Evolutionary conservation across 2,113 vertebrate species (phyloP), one percentile per base, ranked within the genome.

Genomic region (Phylloscopus trochilus): DNA sequence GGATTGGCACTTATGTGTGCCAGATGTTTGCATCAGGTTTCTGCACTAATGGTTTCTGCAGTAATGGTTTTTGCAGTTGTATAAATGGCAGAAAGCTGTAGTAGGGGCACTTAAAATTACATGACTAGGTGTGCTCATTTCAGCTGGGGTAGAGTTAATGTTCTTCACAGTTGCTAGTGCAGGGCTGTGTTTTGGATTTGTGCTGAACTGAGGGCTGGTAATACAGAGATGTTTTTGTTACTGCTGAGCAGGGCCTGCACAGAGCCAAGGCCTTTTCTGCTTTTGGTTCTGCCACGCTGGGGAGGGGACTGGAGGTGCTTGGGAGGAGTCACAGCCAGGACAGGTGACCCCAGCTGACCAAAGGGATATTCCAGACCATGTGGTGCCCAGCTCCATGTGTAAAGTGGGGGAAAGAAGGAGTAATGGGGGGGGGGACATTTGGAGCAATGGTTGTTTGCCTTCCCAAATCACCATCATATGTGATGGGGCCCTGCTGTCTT

Each of bases 41-140:
- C 79, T 90, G 30, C 27, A 75, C 24, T 84, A 84, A n/a, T 76
- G 13, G 3, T 84, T 94, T 94, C 78, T 76, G 66, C 30, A 74
- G 24, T 84, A 84, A n/a, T 77, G 14, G 4, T 85, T 94, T 94
- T 67, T 69, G 62, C 53, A 88, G 62, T 7, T 58, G 41, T 55
- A 52, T 24, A 87, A 79, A 69, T 11, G 51, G 53, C 22, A 72
- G 43, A 55, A 76, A 83, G 14, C 15, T 72, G 22, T 43, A 64
- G 27, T 52, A 41, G 1, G 14, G 63, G 30, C 22, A 41, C 16
- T 83, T 79, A 20, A 51, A 77, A 87, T 47, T 52, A 53, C 23
- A 22, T 14, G 47, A n/a, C 35, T 26, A 77, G 27, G 39, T 53
- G 39, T n/a, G 46, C 19, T 78, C 10, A 28, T 62, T 78, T 78